These are phyloP conservation scores for Mesocricetus auratus DNA, from an alignment of 2,113 vertebrate species.

Conservation along the genomic window DNA sequence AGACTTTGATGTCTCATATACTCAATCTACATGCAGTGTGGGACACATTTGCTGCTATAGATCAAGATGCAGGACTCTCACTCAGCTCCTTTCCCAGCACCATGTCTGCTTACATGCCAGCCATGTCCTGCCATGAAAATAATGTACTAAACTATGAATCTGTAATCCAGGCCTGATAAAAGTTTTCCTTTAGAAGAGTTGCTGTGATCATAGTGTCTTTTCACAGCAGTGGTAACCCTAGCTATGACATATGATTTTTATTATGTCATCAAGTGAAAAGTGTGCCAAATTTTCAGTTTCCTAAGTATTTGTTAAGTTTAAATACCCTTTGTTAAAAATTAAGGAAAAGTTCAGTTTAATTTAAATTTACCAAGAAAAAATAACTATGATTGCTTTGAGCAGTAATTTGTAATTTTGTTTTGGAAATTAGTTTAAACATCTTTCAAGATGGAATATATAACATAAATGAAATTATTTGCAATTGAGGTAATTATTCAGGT, in stretches of 20 bases:
- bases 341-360: neutral
- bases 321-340: neutral
- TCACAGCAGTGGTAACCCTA: neutral
- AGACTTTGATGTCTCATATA: too few species aligned
- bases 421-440: slow-evolving; percentile 9
- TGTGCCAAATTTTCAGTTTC: neutral
- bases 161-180: too few species aligned
- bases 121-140: too few species aligned
- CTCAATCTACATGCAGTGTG: too few species aligned
- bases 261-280: neutral
- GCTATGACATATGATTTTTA: neutral
- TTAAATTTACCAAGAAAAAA: neutral
- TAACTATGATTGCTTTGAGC: neutral
- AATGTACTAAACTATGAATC: too few species aligned
- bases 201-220: neutral
- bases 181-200: neutral
- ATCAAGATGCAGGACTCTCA: too few species aligned
- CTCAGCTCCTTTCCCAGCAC: neutral
- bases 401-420: neutral
- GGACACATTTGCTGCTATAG: too few species aligned
- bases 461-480: neutral
- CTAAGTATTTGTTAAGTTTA: neutral
- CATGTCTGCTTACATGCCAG: too few species aligned
- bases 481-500: neutral
- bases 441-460: fast-evolving